Evolutionary conservation across 2,113 vertebrate species (phyloP), one percentile per base, ranked within the genome.

Genomic region (Oriolus oriolus): DNA sequence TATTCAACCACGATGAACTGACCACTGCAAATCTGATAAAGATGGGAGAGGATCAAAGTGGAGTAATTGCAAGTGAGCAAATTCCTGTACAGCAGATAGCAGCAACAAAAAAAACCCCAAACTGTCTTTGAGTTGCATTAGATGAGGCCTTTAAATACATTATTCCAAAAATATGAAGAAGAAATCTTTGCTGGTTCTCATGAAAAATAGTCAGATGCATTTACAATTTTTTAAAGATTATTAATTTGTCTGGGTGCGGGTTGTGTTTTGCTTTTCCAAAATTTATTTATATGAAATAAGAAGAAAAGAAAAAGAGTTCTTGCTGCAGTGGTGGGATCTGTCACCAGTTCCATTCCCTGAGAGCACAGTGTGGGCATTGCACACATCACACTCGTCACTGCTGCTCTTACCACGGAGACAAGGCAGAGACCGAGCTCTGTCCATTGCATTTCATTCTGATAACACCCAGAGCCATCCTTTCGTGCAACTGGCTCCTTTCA

Each of bases 181-280:
- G 35, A 57, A 83, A 63, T 65, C 56, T 56, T 54, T 33, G 3
- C 15, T 79, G 42, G 10, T 59, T 56, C 42, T 47, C 31, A 65
- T 2, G 21, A 85, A 87, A 91, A 95, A 52, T 52, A 71, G 37
- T 33, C 35, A 54, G 37, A 82, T 63, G 69, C 21, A 9, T 94
- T 93, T 81, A 87, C 87, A 28, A 24, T 84, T 64, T 94, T 96
- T 93, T 41, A 70, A 88, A 93, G 83, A 68, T 69, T 78, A 85
- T 49, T 81, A 18, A 80, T 97, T 97, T 95, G 8, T 84, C 66
- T 91, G 9, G 3, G 7, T 44, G 19, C 21, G 18, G 33, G 33
- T 49, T 74, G 41, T 83, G 53, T 61, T 95, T 94, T 95, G 19
- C 33, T 74, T 50, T 84, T 64, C 14, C 28, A 24, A 60, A 47